These are phyloP conservation scores for Apogon talboti DNA, from an alignment of 2,797 vertebrate species.

Conservation along the genomic window DNA sequence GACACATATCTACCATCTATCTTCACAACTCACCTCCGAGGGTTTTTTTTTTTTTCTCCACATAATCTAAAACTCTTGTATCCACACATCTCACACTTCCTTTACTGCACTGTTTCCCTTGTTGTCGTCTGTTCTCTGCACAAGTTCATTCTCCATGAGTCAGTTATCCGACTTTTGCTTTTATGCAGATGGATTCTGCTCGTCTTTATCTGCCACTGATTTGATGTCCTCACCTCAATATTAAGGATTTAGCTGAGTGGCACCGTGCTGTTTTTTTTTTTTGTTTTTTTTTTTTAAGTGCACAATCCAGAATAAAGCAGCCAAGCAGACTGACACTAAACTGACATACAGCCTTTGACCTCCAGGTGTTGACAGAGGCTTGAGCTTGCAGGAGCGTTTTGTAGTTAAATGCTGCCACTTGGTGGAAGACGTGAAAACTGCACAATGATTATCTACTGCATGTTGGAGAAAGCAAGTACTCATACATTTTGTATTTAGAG, in stretches of 20 bases:
- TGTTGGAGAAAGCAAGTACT: too few relatives aligned
- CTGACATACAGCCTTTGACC: constrained; percentile 42
- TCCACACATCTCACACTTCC: background rate
- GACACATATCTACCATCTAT: constrained; percentile 33
- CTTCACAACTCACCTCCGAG: constrained; percentile 3
- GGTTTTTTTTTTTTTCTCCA: too few relatives aligned
- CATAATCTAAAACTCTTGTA: constrained; percentile 1
- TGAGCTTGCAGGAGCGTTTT: background rate
- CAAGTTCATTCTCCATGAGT: background rate
- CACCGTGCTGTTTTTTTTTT: constrained; percentile 15
- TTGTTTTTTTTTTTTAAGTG: background rate
- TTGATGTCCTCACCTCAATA: background rate
- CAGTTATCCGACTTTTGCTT: background rate
- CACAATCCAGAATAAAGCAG: constrained; percentile 9
- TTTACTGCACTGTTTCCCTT: background rate
- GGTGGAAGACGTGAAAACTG: constrained; percentile 37
- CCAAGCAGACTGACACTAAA: constrained; percentile 8
- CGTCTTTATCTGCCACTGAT: background rate
- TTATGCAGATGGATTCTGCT: background rate
- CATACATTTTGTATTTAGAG: too few relatives aligned
- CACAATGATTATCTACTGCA: background rate
- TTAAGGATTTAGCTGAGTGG: constrained; percentile 28
- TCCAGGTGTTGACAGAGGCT: background rate
- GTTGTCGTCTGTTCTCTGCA: background rate
- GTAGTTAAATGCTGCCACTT: constrained; percentile 53